phyloP scores from a whole-genome alignment of 2,113 vertebrate species.

The Plestiodon gilberti region DNA sequence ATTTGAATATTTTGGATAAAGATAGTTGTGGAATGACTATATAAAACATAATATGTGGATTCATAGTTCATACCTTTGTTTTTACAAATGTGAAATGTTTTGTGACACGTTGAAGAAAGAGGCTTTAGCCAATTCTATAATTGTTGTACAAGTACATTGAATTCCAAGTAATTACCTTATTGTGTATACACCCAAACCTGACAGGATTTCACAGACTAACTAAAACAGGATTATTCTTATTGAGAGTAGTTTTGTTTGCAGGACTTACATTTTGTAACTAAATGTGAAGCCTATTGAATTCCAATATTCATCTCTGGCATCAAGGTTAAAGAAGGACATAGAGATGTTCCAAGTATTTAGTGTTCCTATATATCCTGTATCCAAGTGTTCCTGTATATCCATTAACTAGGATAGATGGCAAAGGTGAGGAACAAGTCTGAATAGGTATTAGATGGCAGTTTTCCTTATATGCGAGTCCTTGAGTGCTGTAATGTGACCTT shows the following conservation, averaged over 20 bases:
- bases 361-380: conserved; percentile 20
- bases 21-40: background rate
- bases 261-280: conserved; percentile 39
- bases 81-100: background rate
- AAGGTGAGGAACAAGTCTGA: background rate
- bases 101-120: background rate
- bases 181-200: conserved; percentile 25
- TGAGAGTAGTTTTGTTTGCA: conserved; percentile 40
- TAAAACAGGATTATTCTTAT: conserved; percentile 49
- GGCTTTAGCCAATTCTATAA: conserved; percentile 4
- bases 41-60: background rate
- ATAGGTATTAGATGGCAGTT: background rate
- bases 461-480: background rate
- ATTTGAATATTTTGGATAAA: background rate
- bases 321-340: conserved; percentile 33
- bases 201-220: conserved; percentile 37
- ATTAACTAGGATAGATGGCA: background rate
- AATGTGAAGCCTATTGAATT: conserved; percentile 36
- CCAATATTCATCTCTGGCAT: conserved; percentile 27
- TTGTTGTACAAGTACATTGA: conserved; percentile 20
- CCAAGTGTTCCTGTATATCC: conserved; percentile 30
- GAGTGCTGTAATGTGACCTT: background rate
- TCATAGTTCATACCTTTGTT: background rate
- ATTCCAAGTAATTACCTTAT: conserved; percentile 41
- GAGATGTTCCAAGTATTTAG: background rate